These are phyloP conservation scores for Hippocampus guttulatus DNA, from an alignment of 2,113 vertebrate genomes.

Conservation along the genomic window DNA sequence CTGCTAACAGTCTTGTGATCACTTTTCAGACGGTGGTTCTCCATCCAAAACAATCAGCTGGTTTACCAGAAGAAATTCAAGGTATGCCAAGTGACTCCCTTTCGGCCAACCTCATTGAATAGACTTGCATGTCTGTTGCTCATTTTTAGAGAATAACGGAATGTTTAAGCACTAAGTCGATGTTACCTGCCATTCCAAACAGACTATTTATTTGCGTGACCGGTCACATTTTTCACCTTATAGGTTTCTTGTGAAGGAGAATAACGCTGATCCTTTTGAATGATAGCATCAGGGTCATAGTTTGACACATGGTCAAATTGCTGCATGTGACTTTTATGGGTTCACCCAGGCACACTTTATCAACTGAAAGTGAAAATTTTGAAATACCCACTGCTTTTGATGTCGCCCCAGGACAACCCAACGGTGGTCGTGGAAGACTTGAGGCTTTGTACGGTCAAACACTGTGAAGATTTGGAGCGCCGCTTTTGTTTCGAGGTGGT, in stretches of 20 bases:
- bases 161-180: neutral
- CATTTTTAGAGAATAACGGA: slow-evolving; percentile 4
- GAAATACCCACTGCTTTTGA: neutral
- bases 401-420: slow-evolving; percentile 83
- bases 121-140: slow-evolving; percentile 32
- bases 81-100: slow-evolving; percentile 73
- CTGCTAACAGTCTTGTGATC: neutral
- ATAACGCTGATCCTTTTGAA: neutral
- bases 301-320: neutral
- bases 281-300: neutral
- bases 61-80: slow-evolving; percentile 99
- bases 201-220: neutral
- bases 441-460: slow-evolving; percentile 92
- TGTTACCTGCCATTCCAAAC: neutral
- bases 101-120: slow-evolving; percentile 20
- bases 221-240: neutral
- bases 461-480: slow-evolving; percentile 92
- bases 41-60: slow-evolving; percentile 98
- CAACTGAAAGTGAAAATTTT: neutral
- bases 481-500: slow-evolving; percentile 98
- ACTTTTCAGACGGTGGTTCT: slow-evolving; percentile 94
- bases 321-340: neutral
- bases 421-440: slow-evolving; percentile 96
- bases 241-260: neutral
- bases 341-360: too few species aligned